These are phyloP conservation scores for Eudemis profundana DNA, from an alignment of 2,888 invertebrate species.

Conservation along the genomic window DNA sequence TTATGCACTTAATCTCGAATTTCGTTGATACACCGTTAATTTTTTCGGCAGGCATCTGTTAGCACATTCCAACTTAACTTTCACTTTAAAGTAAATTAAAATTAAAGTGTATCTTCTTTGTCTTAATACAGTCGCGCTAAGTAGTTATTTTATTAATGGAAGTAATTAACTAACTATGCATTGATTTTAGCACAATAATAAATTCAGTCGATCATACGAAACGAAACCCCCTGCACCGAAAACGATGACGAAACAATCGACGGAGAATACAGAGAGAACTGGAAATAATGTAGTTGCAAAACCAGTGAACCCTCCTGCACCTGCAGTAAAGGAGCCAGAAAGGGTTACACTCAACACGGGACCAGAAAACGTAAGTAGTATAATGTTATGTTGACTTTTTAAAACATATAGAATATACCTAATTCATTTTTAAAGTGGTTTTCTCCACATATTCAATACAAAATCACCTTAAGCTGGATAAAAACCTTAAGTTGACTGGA, in stretches of 20 bases:
- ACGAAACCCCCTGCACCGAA: slow-evolving; percentile 42
- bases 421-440: no score
- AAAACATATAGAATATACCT: no score
- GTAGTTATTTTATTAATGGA: background rate
- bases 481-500: no score
- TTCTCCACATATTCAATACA: no score
- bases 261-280: slow-evolving; percentile 42
- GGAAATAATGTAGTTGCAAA: slow-evolving; percentile 34
- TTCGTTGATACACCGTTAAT: background rate
- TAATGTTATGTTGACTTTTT: background rate
- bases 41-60: background rate
- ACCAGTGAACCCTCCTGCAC: slow-evolving; percentile 17
- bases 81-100: no score
- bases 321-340: slow-evolving; percentile 25
- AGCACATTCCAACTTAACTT: slow-evolving; percentile 12
- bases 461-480: no score
- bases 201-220: slow-evolving; percentile 44
- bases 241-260: slow-evolving; percentile 41
- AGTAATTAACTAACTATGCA: slow-evolving; percentile 6
- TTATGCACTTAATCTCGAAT: slow-evolving; percentile 5
- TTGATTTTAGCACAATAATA: slow-evolving; percentile 45
- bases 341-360: slow-evolving; percentile 12
- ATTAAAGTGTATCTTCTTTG: background rate
- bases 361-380: slow-evolving; percentile 39
- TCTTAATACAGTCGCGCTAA: background rate